Evolutionary conservation across 2,113 vertebrate species (phyloP), one percentile per base, ranked within the genome.

Genomic region (Microcebus ravelobensis): DNA sequence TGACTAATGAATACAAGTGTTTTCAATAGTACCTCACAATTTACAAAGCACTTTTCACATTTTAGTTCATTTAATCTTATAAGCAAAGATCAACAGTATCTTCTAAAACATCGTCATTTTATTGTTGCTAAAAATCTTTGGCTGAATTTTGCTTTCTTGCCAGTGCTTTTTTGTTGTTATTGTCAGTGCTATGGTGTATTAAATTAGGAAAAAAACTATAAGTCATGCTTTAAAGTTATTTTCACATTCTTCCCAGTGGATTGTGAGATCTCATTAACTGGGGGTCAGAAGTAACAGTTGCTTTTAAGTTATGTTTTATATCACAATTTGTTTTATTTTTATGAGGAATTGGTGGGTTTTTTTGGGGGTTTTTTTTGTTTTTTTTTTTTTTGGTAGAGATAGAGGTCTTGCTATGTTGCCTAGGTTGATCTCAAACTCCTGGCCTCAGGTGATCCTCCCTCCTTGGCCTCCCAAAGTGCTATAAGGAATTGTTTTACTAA

Each of bases 31-130:
- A 55, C 39, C 87, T 86, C 59, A 74, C 12, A 85, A 76, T 93
- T 86, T 93, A 70, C 68, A 92, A 88, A 87, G 48, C 15, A 71
- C 36, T 63, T 93, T 94, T 50, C 61, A 93, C 68, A 15, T 42
- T 96, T 96, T 81, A 90, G 57, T 52, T 98, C 27, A 82, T 93
- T 95, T 96, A 73, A 63, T 93, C 65, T 93, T 85, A 52, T 18
- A 91, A 91, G 17, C 48, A 63, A 88, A 91, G 57, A 79, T 87
- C 36, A 87, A 59, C 9, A 73, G 39, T 76, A 67, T 90, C 87
- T 96, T 90, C 36, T 86, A 79, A 92, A 89, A 57, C 12, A 68
- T 63, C 73, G 76, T 77, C 21, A 89, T 93, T 88, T 50, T 90
- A 85, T 93, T 55, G 9, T 88, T 94, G 74, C 65, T 81, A 90